Evolutionary conservation across 2,113 vertebrate species (phyloP), one percentile per base, ranked within the genome.

Genomic region (Reinhardtius hippoglossoides): DNA sequence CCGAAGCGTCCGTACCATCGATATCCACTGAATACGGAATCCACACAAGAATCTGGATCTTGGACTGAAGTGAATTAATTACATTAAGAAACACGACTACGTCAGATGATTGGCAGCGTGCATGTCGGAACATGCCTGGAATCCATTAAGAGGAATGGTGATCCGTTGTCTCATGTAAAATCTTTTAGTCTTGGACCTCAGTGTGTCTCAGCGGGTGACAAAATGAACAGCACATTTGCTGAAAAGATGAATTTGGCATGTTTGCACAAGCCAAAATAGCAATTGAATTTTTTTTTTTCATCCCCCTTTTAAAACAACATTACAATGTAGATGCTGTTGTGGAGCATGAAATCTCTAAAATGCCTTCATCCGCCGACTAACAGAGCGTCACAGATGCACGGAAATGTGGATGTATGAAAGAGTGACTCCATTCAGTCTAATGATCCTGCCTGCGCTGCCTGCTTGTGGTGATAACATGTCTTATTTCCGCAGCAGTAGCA

Each of bases 51-150:
- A 72, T 18, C 44, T 4, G 7, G 57, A 52, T 74, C 20, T 59
- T 60, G 42, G 35, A 74, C 67, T 67, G 7, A 60, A 68, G 42
- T 52, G 15, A 15, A 18, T 76, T 66, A 61, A 81, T 82, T 71
- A 65, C 6, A 8, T 7, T 7, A 7, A 31, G 31, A 31, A 1
- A 62, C 5, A 8, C 14, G 14, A 1, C 14, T 75, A 10, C 5
- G 72, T 76, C 42, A 56, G 50, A 72, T 54, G 23, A 23, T n/a
- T 74, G 26, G 18, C 10, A 65, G 18, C 5, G 65, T 21, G 26
- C 23, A 56, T 61, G 56, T 67, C 20, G 2, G 31, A 8, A n/a
- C 16, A 52, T 54, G 50, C 54, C 37, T 73, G 54, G 77, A 76
- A 61, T 58, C 23, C 20, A 69, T 35, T 37, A 37, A 46, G 4